These are phyloP conservation scores for Pteruthius melanotis DNA, from an alignment of 2,113 vertebrate species.

Conservation along the genomic window DNA sequence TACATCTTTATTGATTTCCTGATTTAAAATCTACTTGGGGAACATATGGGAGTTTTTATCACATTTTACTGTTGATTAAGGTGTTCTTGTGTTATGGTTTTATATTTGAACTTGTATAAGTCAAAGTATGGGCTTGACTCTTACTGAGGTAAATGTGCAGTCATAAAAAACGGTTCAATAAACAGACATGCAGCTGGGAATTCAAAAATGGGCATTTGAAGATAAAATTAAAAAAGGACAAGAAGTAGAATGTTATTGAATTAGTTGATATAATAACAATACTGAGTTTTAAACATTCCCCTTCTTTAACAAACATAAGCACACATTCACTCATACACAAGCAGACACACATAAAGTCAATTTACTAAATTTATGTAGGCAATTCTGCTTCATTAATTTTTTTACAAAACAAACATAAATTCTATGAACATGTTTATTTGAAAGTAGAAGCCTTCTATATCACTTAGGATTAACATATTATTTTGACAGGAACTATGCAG, in stretches of 20 bases:
- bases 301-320: neutral
- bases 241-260: neutral
- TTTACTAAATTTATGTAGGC: neutral
- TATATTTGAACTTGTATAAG: neutral
- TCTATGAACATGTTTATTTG: neutral
- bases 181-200: neutral
- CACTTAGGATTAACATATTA: neutral
- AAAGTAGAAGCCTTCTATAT: neutral
- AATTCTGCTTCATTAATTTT: neutral
- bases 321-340: neutral
- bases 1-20: neutral
- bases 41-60: accelerated
- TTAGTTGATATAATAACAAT: neutral
- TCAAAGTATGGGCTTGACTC: neutral
- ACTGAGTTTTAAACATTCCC: neutral
- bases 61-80: neutral
- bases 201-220: neutral
- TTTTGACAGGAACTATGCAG: neutral
- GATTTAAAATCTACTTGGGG: neutral
- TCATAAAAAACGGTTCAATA: neutral
- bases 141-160: neutral
- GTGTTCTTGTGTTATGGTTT: neutral
- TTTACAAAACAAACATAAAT: neutral
- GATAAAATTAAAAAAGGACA: neutral
- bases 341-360: neutral